Conservation (phyloP, 2,113 vertebrate genomes). For the Syrmaticus mikado region DNA sequence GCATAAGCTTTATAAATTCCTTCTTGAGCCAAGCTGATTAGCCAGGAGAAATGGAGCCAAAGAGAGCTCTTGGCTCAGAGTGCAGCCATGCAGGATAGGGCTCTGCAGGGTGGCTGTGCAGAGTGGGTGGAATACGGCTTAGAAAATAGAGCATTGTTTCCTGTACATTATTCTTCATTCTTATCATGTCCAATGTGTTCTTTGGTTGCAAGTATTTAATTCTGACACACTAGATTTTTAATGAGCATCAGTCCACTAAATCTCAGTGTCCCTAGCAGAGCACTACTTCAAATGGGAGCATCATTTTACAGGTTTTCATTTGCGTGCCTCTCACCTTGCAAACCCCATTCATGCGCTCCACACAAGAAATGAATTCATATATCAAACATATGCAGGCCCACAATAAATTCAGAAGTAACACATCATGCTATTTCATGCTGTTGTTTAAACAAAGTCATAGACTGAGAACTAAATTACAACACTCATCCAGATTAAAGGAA, state of each 20-base stretch:
- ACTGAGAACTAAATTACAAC: not conserved
- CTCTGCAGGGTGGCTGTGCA: not conserved
- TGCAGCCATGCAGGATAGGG: not conserved
- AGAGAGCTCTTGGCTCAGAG: not conserved
- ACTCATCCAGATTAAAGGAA: not conserved
- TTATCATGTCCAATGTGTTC: not conserved
- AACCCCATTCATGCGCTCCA: not conserved
- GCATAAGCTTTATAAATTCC: slow-evolving; percentile 37
- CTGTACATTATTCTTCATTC: not conserved
- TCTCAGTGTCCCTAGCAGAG: not conserved
- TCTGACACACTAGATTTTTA: not conserved
- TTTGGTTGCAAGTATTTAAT: not conserved
- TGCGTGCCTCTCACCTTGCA: not conserved
- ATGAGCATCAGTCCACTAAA: not conserved
- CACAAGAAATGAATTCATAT: not conserved
- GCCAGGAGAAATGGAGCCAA: not conserved
- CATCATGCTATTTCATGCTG: not conserved
- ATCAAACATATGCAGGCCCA: not conserved
- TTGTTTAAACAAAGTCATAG: not conserved
- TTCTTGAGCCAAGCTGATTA: slow-evolving; percentile 35
- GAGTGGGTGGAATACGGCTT: not conserved
- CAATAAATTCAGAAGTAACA: not conserved
- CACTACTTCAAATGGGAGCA: not conserved
- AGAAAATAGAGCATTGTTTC: not conserved
- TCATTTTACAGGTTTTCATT: not conserved